Conservation (phyloP, 2,797 vertebrate genomes). For the Antrozous pallidus region DNA sequence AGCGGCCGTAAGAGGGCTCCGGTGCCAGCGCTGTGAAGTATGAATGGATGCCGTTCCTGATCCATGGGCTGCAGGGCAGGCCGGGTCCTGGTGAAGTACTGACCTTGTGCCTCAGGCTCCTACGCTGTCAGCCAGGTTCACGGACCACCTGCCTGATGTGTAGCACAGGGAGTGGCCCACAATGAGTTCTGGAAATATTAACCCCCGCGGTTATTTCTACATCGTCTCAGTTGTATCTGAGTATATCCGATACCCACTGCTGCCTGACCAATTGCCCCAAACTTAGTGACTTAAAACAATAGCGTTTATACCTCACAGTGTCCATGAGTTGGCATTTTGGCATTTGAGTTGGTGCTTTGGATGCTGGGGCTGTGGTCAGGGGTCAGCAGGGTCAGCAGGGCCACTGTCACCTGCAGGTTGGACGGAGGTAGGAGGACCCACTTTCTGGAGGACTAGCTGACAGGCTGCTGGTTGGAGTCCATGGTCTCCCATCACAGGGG, state of each 20-base stretch:
- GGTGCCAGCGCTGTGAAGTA: background rate
- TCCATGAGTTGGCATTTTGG: background rate
- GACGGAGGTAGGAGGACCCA: background rate
- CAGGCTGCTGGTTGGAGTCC: background rate
- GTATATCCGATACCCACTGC: background rate
- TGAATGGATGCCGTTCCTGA: background rate
- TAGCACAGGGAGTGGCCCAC: background rate
- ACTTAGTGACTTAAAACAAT: background rate
- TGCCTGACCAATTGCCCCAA: background rate
- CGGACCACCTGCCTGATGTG: background rate
- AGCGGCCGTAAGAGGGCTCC: background rate
- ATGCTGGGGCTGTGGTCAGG: background rate
- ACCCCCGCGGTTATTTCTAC: background rate
- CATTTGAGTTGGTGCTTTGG: background rate
- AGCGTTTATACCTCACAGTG: background rate
- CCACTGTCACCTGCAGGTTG: background rate
- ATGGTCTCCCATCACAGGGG: accelerated
- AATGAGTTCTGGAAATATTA: background rate
- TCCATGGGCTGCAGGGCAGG: background rate
- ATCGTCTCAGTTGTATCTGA: background rate
- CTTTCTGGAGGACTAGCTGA: background rate
- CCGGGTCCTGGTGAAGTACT: background rate
- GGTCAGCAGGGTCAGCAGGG: background rate
- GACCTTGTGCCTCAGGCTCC: background rate
- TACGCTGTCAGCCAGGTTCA: slow-evolving; percentile 1